A percentile compares a stretch with the other conserved stretches of the same genome.
These are phyloP conservation scores for Ostrea denselamellosa DNA, from an alignment of 1,140 invertebrate genomes.

Conservation along the genomic window DNA sequence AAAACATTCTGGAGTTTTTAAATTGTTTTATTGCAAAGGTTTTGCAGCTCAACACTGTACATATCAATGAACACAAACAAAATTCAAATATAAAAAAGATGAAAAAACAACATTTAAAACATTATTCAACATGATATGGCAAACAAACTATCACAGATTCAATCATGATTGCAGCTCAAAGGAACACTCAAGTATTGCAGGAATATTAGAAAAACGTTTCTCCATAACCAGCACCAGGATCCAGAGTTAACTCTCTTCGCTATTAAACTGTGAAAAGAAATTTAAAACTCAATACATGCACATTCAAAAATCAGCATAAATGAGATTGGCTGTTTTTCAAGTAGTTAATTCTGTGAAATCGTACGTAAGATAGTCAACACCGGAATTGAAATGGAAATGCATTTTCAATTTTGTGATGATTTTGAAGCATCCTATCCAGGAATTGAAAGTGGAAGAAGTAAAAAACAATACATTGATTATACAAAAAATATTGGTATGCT, in stretches of 20 bases:
- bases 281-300: neutral
- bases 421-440: too few species aligned
- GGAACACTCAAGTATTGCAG: neutral
- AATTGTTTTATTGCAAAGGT: too few species aligned
- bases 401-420: too few species aligned
- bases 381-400: too few species aligned
- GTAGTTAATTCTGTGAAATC: too few species aligned
- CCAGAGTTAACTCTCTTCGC: neutral
- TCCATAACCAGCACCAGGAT: constrained; percentile 11
- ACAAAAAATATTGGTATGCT: too few species aligned
- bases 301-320: neutral
- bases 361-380: too few species aligned
- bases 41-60: too few species aligned
- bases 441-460: too few species aligned
- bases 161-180: constrained; percentile 11
- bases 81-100: neutral
- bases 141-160: neutral
- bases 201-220: neutral
- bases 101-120: constrained; percentile 24
- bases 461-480: too few species aligned
- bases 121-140: neutral
- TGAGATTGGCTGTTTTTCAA: too few species aligned
- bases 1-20: too few species aligned
- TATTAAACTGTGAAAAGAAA: neutral
- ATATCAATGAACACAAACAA: constrained; percentile 7